Percentiles rank a stretch among this genome's conserved stretches.
Evolutionary conservation across 2,797 vertebrate species (phyloP).

Genomic region (Sebastes iracundus): DNA sequence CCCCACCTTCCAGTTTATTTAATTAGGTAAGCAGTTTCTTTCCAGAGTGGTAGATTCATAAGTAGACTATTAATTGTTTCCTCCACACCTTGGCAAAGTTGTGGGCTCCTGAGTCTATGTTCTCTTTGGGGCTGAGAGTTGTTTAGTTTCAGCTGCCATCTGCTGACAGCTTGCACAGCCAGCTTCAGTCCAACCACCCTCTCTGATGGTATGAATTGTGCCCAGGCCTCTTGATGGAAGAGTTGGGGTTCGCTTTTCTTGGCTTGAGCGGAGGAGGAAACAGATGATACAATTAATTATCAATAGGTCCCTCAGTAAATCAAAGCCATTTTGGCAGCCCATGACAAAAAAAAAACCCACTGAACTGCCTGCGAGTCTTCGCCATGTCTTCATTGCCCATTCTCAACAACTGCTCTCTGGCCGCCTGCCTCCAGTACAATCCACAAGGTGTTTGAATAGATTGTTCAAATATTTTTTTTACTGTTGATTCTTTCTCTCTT

Average conservation of each 20-base stretch:
- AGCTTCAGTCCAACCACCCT: conserved; percentile 71
- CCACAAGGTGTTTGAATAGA: conserved; percentile 89
- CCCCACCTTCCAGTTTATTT: conserved; percentile 12
- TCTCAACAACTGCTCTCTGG: conserved; percentile 89
- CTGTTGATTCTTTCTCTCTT: conserved; percentile 76
- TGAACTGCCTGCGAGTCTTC: conserved; percentile 71
- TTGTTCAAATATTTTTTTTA: conserved; percentile 89
- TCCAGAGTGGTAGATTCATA: conserved; percentile 29
- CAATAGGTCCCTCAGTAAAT: conserved; percentile 87
- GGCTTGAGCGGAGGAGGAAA: conserved; percentile 81
- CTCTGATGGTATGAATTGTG: conserved; percentile 75
- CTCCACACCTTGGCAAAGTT: conserved; percentile 68
- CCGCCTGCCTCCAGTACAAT: conserved; percentile 77
- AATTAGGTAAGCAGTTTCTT: conserved; percentile 36
- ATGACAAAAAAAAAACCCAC: conserved; percentile 72
- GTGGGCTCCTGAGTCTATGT: conserved; percentile 51
- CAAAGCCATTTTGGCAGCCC: conserved; percentile 86
- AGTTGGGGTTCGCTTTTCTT: conserved; percentile 83
- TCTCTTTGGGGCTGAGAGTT: conserved; percentile 68
- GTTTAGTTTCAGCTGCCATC: conserved; percentile 79
- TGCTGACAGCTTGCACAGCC: conserved; percentile 76
- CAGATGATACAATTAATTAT: conserved; percentile 91
- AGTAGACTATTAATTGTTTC: conserved; percentile 66
- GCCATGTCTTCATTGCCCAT: conserved; percentile 85
- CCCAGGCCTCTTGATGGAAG: conserved; percentile 78